These are phyloP conservation scores for Tetragonula carbonaria DNA, from an alignment of 2,888 invertebrate genomes.

Conservation along the genomic window DNA sequence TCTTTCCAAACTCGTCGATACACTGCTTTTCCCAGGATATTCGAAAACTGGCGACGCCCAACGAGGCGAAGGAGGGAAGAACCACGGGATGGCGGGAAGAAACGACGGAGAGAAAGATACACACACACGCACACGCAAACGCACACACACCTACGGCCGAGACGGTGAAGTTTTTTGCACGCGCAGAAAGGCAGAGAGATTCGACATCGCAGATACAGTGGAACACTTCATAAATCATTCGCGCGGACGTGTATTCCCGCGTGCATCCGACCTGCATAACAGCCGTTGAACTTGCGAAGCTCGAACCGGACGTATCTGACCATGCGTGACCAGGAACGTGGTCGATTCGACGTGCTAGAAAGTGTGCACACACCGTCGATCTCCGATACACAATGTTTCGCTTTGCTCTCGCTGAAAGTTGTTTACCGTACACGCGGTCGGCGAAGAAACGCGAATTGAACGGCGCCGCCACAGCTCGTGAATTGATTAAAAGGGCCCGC, in stretches of 20 bases:
- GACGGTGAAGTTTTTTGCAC: slow-evolving; percentile 3
- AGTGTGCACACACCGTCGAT: slow-evolving; percentile 46
- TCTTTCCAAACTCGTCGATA: background rate
- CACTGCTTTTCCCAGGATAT: too few species aligned
- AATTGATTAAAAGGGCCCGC: slow-evolving; percentile 12
- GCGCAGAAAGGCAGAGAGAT: slow-evolving; percentile 38
- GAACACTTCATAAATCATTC: slow-evolving; percentile 64
- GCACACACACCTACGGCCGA: background rate
- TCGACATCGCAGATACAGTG: slow-evolving; percentile 56
- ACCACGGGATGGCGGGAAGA: background rate
- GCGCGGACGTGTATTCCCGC: slow-evolving; percentile 49
- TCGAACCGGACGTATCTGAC: slow-evolving; percentile 68
- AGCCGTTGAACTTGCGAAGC: slow-evolving; percentile 69
- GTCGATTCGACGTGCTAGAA: slow-evolving; percentile 61
- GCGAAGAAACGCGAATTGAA: slow-evolving; percentile 24
- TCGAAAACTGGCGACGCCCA: slow-evolving; percentile 5
- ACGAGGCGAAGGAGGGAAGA: background rate
- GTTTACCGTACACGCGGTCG: slow-evolving; percentile 5
- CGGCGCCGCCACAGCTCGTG: background rate
- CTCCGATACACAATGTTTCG: slow-evolving; percentile 52
- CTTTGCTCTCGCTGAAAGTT: slow-evolving; percentile 21
- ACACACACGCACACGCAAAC: background rate
- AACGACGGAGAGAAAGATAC: background rate
- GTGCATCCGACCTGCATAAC: slow-evolving; percentile 70
- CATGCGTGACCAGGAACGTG: slow-evolving; percentile 71